Evolutionary conservation across 2,888 invertebrate species (phyloP), one percentile per base, ranked within the genome.

Genomic region (Ferrisia virgata): DNA sequence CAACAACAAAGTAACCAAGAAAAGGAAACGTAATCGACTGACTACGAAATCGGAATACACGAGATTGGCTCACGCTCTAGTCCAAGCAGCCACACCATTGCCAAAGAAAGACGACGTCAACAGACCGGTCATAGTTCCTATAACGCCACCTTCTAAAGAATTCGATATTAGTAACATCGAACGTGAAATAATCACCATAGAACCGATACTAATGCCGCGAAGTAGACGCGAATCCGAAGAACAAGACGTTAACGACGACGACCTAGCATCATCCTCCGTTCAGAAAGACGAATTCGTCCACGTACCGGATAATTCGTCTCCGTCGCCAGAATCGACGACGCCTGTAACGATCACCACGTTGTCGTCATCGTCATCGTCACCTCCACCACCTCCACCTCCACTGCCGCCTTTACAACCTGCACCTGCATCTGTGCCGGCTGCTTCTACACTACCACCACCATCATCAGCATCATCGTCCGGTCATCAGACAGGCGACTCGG

Each of bases 81-180:
- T 82, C 13, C 72, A 69, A 31, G 69, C 82, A 13, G 82, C 82
- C 8, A 72, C 72, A 2, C 72, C 72, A 15, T 9, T 72, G 36
- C 31, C 72, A 0, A 72, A 72, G 33, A 72, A 72, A 72, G 72
- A 72, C n/a, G 72, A 72, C 5, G 33, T 33, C 72, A 18, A 47
- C 18, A 47, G 47, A 47, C 72, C 36, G 33, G 72, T 72, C n/a
- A 33, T 64, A 64, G 58, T 72, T 72, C 72, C 72, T 72, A 72
- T 18, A 33, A n/a, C 36, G 15, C 33, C 72, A 13, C 33, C 72
- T n/a, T n/a, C n/a, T 33, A 72, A 72, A 33, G 72, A 72, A 13
- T 64, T 13, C 2, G n/a, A 47, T 3, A 5, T 47, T 4, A 3
- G 18, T 18, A 18, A 47, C 18, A 8, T n/a, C 47, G 47, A 47